Base-by-base conservation (phyloP, 1,140 invertebrate genomes). In the Sarcophaga bullata region DNA sequence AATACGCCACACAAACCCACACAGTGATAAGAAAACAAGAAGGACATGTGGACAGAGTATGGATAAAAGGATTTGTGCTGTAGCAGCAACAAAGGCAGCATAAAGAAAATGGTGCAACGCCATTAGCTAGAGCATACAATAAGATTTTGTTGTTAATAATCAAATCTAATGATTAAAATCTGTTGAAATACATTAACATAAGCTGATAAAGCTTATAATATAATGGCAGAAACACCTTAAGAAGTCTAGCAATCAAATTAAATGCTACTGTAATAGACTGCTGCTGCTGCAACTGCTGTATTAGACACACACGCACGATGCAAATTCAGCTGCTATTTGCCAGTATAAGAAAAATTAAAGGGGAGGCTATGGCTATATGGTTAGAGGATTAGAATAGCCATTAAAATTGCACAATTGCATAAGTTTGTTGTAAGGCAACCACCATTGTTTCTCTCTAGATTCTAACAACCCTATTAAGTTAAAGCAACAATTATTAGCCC, bases 101-200 rank as follows among this genome's bases (percentile, higher is more conserved):
- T 11, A n/a, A 19, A 68, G n/a, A 68, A 19, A 19, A 19, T 19
- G 17, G n/a, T 68, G 62, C 62, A 68, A 19, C 25, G 25, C 1
- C 25, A 37, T 68, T 62, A 62, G 50, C n/a, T 68, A 19, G n/a
- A 37, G 25, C 25, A 7, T 68, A 68, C 17, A 37, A 37, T 37
- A 2, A 37, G 25, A 37, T 37, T 37, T 37, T 37, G 25, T 37
- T 37, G 25, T 37, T 37, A n/a, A n/a, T 68, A n/a, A 68, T 68
- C 62, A 68, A 68, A 68, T 68, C 8, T 68, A 68, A 68, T 68
- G 62, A 8, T 8, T 19, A 68, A 68, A 68, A 68, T 68, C 62
- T 68, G 62, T 68, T 68, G 62, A 68, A 68, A 68, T 19, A 68
- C 62, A 68, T 68, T 68, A 68, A 68, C 62, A 68, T 68, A 68